Percentiles rank a stretch among this genome's conserved stretches.
Conservation (phyloP, 2,113 vertebrate genomes). For the Cathartes aura region DNA sequence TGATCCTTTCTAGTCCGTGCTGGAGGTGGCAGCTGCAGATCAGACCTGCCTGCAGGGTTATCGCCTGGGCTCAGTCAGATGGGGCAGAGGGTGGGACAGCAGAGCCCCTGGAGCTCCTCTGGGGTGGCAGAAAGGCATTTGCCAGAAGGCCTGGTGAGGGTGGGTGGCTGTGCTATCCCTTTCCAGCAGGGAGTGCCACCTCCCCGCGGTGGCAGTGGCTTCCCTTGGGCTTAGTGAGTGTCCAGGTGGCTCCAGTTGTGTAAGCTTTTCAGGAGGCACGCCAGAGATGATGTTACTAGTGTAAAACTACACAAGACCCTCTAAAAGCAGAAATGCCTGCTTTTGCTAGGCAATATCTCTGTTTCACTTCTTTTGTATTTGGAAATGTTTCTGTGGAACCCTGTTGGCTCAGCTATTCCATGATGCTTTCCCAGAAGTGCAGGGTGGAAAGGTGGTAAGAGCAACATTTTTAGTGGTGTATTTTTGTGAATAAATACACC, state of each 20-base stretch:
- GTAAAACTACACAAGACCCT: background rate
- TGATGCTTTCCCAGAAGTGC: background rate
- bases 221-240: background rate
- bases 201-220: background rate
- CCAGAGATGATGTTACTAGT: background rate
- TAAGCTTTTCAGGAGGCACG: background rate
- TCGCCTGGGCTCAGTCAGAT: background rate
- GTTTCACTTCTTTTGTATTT: background rate
- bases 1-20: background rate
- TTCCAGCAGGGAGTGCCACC: constrained; percentile 48
- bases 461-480: background rate
- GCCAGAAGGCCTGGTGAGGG: background rate
- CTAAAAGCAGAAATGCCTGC: background rate
- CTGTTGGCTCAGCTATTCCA: background rate
- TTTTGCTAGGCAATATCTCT: background rate
- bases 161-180: background rate
- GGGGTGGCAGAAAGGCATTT: background rate
- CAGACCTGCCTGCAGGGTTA: background rate
- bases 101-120: background rate
- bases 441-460: background rate
- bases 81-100: background rate
- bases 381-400: background rate
- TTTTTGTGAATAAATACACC: background rate
- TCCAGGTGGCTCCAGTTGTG: background rate
- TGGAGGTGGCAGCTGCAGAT: background rate